These are phyloP conservation scores for Etheostoma nigrum DNA, from an alignment of 2,797 vertebrate genomes.

Conservation along the genomic window DNA sequence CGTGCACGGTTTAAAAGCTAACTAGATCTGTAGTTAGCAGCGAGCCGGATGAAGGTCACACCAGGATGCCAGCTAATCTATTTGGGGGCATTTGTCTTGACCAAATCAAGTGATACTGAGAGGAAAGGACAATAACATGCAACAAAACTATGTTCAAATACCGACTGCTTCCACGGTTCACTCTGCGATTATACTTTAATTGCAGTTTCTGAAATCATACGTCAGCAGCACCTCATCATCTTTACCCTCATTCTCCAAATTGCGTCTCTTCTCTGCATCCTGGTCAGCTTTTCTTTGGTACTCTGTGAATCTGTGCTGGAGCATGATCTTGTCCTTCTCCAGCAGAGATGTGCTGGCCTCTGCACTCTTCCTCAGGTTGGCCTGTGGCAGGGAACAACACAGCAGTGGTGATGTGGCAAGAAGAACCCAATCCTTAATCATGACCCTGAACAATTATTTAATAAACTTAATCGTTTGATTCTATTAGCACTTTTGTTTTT, in stretches of 20 bases:
- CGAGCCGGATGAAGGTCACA: slow-evolving; percentile 13
- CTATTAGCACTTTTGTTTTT: too few species aligned
- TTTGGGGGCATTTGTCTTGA: slow-evolving; percentile 12
- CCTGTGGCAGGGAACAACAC: slow-evolving; percentile 68
- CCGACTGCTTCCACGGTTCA: not conserved
- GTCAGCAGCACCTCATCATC: slow-evolving; percentile 26
- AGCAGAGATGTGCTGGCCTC: slow-evolving; percentile 91
- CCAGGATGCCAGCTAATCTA: slow-evolving; percentile 27
- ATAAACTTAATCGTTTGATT: slow-evolving; percentile 1
- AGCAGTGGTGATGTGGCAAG: slow-evolving; percentile 40
- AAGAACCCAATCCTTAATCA: slow-evolving; percentile 13
- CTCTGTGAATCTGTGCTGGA: slow-evolving; percentile 93
- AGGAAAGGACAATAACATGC: slow-evolving; percentile 6
- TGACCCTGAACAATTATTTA: slow-evolving; percentile 3
- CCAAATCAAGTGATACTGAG: slow-evolving; percentile 24
- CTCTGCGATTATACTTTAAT: slow-evolving; percentile 30
- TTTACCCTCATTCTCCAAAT: slow-evolving; percentile 97
- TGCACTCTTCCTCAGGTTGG: slow-evolving; percentile 89
- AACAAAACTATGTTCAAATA: slow-evolving; percentile 31
- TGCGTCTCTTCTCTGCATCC: slow-evolving; percentile 95
- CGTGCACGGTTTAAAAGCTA: slow-evolving; percentile 6
- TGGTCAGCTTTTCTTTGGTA: slow-evolving; percentile 98
- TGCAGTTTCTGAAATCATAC: slow-evolving; percentile 24
- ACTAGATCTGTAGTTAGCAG: slow-evolving; percentile 2
- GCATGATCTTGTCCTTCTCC: slow-evolving; percentile 96